Conservation (phyloP, 2,113 vertebrate genomes). For the Rhynchomys soricoides region DNA sequence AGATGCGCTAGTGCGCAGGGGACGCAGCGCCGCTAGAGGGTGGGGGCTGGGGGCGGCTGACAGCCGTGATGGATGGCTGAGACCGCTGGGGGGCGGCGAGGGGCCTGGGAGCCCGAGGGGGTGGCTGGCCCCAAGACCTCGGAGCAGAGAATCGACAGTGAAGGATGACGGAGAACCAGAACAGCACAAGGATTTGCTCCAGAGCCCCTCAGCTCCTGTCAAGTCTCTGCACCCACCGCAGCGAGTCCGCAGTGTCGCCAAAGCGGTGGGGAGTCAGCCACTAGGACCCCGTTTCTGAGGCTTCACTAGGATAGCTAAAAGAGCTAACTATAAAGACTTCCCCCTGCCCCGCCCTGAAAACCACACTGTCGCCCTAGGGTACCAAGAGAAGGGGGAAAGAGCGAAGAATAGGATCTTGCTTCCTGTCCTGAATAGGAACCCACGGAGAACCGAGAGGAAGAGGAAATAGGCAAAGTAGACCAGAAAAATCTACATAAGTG, state of each 20-base stretch:
- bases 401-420: constrained; percentile 36
- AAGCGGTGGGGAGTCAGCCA: constrained; percentile 59
- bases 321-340: constrained; percentile 35
- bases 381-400: constrained; percentile 14
- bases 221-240: constrained; percentile 78
- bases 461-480: constrained; percentile 61
- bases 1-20: constrained; percentile 74
- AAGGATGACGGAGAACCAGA: constrained; percentile 33
- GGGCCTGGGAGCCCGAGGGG: constrained; percentile 61
- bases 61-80: constrained; percentile 77
- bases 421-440: constrained; percentile 65
- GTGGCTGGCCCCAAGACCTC: constrained; percentile 74
- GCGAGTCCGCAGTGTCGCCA: constrained; percentile 74
- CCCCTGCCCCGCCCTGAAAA: constrained; percentile 62
- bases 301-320: constrained; percentile 20
- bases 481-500: constrained; percentile 40
- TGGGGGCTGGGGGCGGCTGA: constrained; percentile 75
- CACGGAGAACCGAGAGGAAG: constrained; percentile 17
- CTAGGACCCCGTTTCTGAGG: constrained; percentile 74
- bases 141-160: constrained; percentile 38
- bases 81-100: constrained; percentile 73
- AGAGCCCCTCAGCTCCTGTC: constrained; percentile 55
- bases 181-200: constrained; percentile 53
- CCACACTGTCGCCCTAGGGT: constrained; percentile 32
- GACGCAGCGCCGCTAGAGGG: constrained; percentile 70